Percentiles rank a stretch among this genome's conserved stretches.
Evolutionary conservation across 2,888 invertebrate species (phyloP).

Genomic region (Dermolepida albohirtum): DNA sequence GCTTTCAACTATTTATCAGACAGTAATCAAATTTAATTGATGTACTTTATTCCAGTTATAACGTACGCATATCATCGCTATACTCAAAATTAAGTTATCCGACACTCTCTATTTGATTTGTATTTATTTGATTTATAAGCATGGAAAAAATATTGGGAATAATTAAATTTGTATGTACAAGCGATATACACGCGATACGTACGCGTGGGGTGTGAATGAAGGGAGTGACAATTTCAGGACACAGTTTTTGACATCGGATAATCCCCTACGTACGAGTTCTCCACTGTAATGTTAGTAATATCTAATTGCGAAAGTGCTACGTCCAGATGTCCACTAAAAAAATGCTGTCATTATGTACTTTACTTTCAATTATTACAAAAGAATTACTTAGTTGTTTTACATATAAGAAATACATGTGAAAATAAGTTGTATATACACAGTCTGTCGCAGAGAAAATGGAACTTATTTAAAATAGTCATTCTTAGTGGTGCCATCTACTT

Average conservation of each 20-base stretch:
- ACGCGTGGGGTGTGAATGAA: constrained; percentile 37
- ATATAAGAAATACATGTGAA: neutral
- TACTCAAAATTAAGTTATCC: neutral
- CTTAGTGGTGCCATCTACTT: too few relatives aligned
- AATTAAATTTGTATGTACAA: constrained; percentile 24
- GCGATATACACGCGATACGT: constrained; percentile 12
- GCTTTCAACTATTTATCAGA: too few relatives aligned
- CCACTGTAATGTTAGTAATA: constrained; percentile 29
- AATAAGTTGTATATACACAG: too few relatives aligned
- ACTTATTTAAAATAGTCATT: too few relatives aligned
- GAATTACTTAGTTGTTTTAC: constrained; percentile 1
- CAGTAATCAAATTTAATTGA: too few relatives aligned
- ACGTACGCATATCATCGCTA: too few relatives aligned
- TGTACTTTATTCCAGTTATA: too few relatives aligned
- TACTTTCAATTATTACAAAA: constrained; percentile 15
- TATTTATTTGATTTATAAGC: constrained; percentile 30
- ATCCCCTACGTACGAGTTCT: constrained; percentile 35
- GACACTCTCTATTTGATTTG: constrained; percentile 10
- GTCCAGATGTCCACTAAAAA: constrained; percentile 30
- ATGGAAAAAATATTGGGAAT: constrained; percentile 31
- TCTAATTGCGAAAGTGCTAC: constrained; percentile 32
- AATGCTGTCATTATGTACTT: constrained; percentile 10
- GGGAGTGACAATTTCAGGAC: constrained; percentile 43
- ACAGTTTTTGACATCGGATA: constrained; percentile 42
- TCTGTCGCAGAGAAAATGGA: too few relatives aligned